Evolutionary conservation across 2,888 invertebrate genomes (phyloP), one percentile per base, ranked within the genome.

Genomic region (Mactromeris polynyma): DNA sequence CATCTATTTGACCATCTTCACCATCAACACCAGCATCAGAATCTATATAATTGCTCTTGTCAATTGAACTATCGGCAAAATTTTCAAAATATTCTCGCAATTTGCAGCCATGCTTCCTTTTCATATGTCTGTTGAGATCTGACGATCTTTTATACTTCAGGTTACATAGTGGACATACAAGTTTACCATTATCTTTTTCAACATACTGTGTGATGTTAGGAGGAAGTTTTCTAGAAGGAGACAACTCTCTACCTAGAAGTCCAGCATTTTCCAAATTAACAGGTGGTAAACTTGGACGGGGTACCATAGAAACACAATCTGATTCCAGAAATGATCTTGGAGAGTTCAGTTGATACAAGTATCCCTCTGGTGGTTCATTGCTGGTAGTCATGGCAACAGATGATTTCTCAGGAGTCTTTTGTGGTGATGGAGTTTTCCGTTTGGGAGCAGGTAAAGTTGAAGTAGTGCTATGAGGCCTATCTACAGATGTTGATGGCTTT

Each of bases 91-190:
- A 93, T 64, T 95, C 95, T 69, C 94, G 92, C 83, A 95, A 89
- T 36, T 93, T 91, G 40, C 94, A 91, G 42, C 94, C 95, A 88
- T 96, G 96, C 79, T 96, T 96, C 31, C 94, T 90, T 86, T 95
- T 96, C 95, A 96, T 95, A 91, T 96, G 96, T 6, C 96, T 91
- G 81, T 96, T 96, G 73, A 96, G 91, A 88, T 96, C 96, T 11
- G 95, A 95, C 0, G 95, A 93, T n/a, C 96, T 89, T 82, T 94
- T 95, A 91, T 96, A 96, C 42, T 94, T 93, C 31, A 94, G 90
- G 36, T 94, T 92, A 90, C 95, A 94, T 9, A 93, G 83, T 73
- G 93, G 93, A 89, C 94, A 94, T 7, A 92, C 81, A 73, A 93
- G 86, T 26, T 90, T 89, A 33, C 93, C 94, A 81, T 93, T 89